These are phyloP conservation scores for Trichonephila inaurata DNA, from an alignment of 1,140 invertebrate species.

Conservation along the genomic window DNA sequence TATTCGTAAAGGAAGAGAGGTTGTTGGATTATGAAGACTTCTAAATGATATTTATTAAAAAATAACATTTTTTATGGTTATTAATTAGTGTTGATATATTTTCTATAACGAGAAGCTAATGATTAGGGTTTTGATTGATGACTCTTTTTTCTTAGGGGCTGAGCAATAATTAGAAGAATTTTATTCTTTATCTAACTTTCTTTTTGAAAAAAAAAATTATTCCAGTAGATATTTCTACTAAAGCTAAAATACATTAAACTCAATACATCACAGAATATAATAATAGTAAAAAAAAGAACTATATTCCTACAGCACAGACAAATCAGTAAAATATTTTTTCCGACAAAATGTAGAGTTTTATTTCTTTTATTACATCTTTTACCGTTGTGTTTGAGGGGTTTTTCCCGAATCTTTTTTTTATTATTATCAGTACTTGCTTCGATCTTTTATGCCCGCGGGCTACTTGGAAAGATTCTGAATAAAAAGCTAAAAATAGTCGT, in stretches of 20 bases:
- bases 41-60: too few relatives aligned
- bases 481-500: not conserved
- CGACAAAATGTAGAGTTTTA: not conserved
- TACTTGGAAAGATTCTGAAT: not conserved
- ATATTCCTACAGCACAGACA: not conserved
- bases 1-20: too few relatives aligned
- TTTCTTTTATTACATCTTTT: constrained; percentile 7
- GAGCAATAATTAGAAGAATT: not conserved
- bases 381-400: not conserved
- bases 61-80: too few relatives aligned
- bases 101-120: too few relatives aligned
- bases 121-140: too few relatives aligned
- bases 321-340: constrained; percentile 9
- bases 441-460: constrained; percentile 9
- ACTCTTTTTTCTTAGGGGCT: too few relatives aligned
- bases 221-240: not conserved
- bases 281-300: not conserved
- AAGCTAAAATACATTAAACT: not conserved
- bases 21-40: too few relatives aligned
- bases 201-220: not conserved
- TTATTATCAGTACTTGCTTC: not conserved
- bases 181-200: not conserved
- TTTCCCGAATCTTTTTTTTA: not conserved
- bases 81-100: too few relatives aligned
- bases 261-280: not conserved